Evolutionary conservation across 2,113 vertebrate species (phyloP), one percentile per base, ranked within the genome.

Genomic region (Marmota monax): DNA sequence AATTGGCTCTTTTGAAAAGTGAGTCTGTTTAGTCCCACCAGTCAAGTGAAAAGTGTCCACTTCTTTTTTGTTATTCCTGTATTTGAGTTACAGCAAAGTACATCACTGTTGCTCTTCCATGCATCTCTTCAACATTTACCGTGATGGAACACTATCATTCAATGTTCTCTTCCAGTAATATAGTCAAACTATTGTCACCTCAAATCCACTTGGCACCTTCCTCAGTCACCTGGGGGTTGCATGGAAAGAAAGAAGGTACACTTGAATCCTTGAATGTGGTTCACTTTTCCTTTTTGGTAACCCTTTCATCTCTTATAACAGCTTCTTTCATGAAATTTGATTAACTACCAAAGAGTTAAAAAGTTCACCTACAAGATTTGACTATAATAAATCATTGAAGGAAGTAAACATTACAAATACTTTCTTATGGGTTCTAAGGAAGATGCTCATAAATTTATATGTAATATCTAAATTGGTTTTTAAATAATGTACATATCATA

Each of bases 251-350:
- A 85, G 17, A 67, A 90, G 23, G 29, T 53, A 7, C 20, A 22
- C 18, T 48, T 39, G 58, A 90, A 85, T 69, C 39, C 65, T 74
- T 58, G 56, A 53, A 39, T 78, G 76, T 37, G 5, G 0, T 94
- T 90, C 82, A 4, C 83, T 96, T 94, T 9, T 69, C 88, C 63
- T 79, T 20, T 37, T 78, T 86, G 23, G 23, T 37, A 77, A 65
- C 25, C 32, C 6, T 92, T 95, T 90, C 48, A 74, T 77, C 91
- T 22, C 53, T 58, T 73, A 90, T 10, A 63, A 9, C 39, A 86
- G 34, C 25, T 89, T 93, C 65, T 78, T 67, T 97, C 70, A 84
- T 88, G 70, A 97, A 82, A 58, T 83, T 25, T 84, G 56, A 45
- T 78, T 91, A 92, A 78, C 16, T 89, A 73, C 45, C 3, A 58